A percentile compares a stretch with the other conserved stretches of the same genome.
Evolutionary conservation across 2,888 invertebrate genomes (phyloP).

Genomic region (Caenorhabditis sp.): DNA sequence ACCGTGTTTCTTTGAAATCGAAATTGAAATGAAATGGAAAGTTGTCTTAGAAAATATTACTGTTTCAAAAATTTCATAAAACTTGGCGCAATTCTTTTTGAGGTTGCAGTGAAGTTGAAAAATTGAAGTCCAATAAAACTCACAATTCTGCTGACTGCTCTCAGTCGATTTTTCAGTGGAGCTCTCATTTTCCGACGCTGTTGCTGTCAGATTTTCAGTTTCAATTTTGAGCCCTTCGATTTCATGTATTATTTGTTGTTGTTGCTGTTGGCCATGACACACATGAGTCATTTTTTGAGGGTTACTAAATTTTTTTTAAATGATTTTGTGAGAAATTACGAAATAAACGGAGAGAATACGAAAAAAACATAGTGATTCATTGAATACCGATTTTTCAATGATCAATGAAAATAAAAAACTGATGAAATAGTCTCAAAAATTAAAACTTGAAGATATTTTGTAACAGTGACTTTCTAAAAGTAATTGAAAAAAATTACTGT

Average conservation of each 20-base stretch:
- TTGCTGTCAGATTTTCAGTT: neutral
- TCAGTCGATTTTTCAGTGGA: neutral
- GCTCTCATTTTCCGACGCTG: no score
- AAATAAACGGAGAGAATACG: neutral
- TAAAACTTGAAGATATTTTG: no score
- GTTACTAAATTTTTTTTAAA: neutral
- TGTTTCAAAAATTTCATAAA: no score
- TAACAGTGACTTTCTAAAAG: no score
- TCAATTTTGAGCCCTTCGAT: slow-evolving; percentile 19
- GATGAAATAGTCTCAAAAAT: neutral
- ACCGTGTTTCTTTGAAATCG: no score
- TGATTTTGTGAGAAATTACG: neutral
- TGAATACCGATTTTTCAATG: no score
- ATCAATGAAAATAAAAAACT: no score
- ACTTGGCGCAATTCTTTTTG: no score
- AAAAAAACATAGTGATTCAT: neutral
- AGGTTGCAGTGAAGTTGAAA: no score
- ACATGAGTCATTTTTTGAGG: neutral
- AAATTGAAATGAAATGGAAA: no score
- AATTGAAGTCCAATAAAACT: neutral
- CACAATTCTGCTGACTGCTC: neutral
- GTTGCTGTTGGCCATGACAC: slow-evolving; percentile 7
- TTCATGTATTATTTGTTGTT: slow-evolving; percentile 17
- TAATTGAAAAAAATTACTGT: no score
- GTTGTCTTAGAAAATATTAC: no score